A percentile compares a stretch with the other conserved stretches of the same genome.
Evolutionary conservation across 2,888 invertebrate genomes (phyloP).

Genomic region (Pelosia muscerda): DNA sequence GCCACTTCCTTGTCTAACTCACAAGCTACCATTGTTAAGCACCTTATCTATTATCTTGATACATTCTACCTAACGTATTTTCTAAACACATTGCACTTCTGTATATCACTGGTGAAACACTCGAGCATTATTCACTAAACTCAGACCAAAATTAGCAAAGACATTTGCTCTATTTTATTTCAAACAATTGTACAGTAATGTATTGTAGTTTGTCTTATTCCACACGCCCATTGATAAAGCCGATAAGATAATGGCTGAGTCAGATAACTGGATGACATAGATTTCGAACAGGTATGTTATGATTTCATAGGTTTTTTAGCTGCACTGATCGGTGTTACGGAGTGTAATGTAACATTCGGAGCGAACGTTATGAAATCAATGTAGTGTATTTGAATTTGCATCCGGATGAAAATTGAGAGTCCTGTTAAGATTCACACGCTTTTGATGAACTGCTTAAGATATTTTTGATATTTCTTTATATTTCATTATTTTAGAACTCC

Average conservation of each 20-base stretch:
- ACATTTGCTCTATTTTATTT: constrained; percentile 49
- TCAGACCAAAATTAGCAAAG: neutral
- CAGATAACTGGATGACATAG: constrained; percentile 66
- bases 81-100: constrained; percentile 16
- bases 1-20: constrained; percentile 76
- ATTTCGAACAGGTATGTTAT: constrained; percentile 41
- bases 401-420: too few relatives aligned
- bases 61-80: neutral
- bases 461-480: too few relatives aligned
- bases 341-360: neutral
- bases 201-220: constrained; percentile 51
- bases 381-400: too few relatives aligned
- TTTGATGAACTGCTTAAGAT: too few relatives aligned
- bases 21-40: constrained; percentile 76
- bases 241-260: constrained; percentile 78
- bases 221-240: constrained; percentile 75
- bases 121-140: neutral
- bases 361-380: too few relatives aligned
- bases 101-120: constrained; percentile 11
- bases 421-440: too few relatives aligned
- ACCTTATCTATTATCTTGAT: constrained; percentile 22
- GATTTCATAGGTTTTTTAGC: constrained; percentile 6
- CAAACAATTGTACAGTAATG: constrained; percentile 57
- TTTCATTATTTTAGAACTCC: too few relatives aligned
- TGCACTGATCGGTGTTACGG: constrained; percentile 3